A percentile compares a stretch with the other conserved stretches of the same genome.
These are phyloP conservation scores for Fukomys damarensis DNA, from an alignment of 2,113 vertebrate genomes.

Conservation along the genomic window DNA sequence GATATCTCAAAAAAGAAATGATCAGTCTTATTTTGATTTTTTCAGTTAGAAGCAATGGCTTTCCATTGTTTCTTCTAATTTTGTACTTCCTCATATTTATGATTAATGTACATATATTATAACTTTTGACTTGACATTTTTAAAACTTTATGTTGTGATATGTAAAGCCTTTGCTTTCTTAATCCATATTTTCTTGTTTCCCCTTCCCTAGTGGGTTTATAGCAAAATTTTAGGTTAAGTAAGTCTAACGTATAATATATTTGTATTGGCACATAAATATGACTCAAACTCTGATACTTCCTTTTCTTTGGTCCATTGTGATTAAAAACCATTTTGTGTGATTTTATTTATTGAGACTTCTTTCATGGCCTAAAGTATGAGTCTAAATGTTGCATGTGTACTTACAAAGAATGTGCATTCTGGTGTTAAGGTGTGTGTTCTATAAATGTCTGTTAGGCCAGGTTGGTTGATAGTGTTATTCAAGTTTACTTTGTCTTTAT, in stretches of 20 bases:
- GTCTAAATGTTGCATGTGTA: neutral
- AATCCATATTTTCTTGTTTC: neutral
- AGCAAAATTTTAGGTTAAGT: constrained; percentile 43
- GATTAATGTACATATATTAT: neutral
- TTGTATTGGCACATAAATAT: neutral
- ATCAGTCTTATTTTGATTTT: neutral
- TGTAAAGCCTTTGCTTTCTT: constrained; percentile 4
- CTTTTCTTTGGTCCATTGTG: neutral
- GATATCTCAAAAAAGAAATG: neutral
- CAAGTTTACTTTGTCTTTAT: neutral
- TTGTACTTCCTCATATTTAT: neutral
- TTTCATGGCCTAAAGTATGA: neutral
- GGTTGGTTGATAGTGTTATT: constrained; percentile 7
- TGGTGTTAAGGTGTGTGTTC: neutral
- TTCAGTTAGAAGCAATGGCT: neutral
- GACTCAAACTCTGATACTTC: neutral
- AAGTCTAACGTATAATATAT: neutral
- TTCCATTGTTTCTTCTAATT: neutral
- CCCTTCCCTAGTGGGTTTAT: neutral
- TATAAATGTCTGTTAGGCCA: neutral
- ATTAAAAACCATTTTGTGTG: neutral
- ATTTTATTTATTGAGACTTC: neutral
- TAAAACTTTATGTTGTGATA: neutral
- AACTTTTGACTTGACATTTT: neutral
- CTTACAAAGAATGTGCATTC: neutral